Evolutionary conservation across 2,113 vertebrate species (phyloP).

Genomic region (Lipotes vexillifer): DNA sequence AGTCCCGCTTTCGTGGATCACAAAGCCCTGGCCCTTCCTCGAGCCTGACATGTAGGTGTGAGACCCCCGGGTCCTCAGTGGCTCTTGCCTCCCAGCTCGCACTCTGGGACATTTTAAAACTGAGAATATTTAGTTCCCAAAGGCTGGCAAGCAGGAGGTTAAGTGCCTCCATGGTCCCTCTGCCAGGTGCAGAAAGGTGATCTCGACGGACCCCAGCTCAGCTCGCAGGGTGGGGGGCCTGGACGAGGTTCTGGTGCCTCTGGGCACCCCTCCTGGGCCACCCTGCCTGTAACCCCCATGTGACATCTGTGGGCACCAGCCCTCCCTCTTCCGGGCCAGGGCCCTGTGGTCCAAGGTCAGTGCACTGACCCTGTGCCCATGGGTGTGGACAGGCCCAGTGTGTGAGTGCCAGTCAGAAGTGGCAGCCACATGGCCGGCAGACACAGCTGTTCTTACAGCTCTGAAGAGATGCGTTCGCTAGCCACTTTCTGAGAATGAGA

Average conservation of each 20-base stretch:
- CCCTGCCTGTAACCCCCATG: neutral
- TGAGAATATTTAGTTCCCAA: too few species aligned
- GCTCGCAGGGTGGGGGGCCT: neutral
- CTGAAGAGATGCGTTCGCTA: accelerated
- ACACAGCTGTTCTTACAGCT: accelerated
- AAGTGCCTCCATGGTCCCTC: accelerated
- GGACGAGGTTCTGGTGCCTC: neutral
- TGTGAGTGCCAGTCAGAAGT: neutral
- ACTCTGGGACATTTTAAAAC: neutral
- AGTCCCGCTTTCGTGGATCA: accelerated
- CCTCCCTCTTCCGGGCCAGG: accelerated
- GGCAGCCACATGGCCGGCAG: accelerated
- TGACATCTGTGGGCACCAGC: accelerated
- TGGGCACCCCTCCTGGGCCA: too few species aligned
- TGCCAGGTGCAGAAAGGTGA: too few species aligned
- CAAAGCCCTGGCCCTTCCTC: neutral
- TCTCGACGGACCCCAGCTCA: too few species aligned
- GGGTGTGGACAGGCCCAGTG: accelerated
- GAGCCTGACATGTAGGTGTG: neutral
- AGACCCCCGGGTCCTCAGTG: accelerated
- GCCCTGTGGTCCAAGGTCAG: neutral
- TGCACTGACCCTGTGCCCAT: too few species aligned
- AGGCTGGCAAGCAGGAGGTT: accelerated
- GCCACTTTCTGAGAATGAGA: neutral
- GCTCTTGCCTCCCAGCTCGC: too few species aligned